A percentile compares a stretch with the other conserved stretches of the same genome.
Evolutionary conservation across 2,888 invertebrate species (phyloP).

Genomic region (Atrina japonica): DNA sequence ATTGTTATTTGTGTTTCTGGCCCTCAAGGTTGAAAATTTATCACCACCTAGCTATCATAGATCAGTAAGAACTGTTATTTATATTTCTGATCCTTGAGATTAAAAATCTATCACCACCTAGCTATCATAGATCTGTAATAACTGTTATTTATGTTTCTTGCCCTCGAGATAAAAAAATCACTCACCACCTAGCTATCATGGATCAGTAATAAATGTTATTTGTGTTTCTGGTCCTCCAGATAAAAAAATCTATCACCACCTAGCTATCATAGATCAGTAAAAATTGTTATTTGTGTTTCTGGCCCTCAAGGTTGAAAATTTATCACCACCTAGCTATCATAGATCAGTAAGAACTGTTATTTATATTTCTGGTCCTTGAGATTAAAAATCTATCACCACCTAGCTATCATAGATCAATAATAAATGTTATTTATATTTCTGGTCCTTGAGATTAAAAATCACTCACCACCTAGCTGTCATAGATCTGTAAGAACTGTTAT

Average conservation of each 20-base stretch:
- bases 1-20: too few relatives aligned
- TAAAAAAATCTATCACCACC: too few relatives aligned
- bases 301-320: too few relatives aligned
- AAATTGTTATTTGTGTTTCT: background rate
- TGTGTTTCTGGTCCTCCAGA: too few relatives aligned
- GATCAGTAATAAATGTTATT: constrained; percentile 31
- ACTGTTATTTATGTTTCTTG: too few relatives aligned
- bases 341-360: constrained; percentile 39
- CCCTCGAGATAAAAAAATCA: too few relatives aligned
- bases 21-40: too few relatives aligned
- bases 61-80: constrained; percentile 22
- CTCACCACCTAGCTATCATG: constrained; percentile 85
- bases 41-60: constrained; percentile 85
- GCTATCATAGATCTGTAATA: constrained; percentile 83
- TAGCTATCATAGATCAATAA: constrained; percentile 84
- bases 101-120: too few relatives aligned
- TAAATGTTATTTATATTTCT: background rate
- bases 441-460: too few relatives aligned
- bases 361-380: too few relatives aligned
- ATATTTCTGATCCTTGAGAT: too few relatives aligned
- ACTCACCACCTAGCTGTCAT: constrained; percentile 85
- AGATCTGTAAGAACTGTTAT: constrained; percentile 38
- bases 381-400: too few relatives aligned
- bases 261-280: constrained; percentile 84
- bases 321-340: constrained; percentile 91